Percentiles rank a stretch among this genome's conserved stretches.
These are phyloP conservation scores for Cosmorhoe ocellata DNA, from an alignment of 2,888 invertebrate genomes.

Conservation along the genomic window DNA sequence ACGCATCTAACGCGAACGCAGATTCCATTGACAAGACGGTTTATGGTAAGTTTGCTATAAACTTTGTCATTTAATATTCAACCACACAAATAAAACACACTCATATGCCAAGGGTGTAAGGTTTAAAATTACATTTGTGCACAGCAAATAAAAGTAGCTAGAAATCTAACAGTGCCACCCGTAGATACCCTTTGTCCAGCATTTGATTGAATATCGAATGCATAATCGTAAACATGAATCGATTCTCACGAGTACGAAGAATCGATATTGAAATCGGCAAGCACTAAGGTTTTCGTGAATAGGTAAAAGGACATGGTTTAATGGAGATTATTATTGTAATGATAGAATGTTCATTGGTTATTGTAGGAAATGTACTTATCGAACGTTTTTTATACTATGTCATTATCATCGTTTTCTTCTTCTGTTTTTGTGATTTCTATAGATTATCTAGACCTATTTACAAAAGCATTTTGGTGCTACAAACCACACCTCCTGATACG, in stretches of 20 bases:
- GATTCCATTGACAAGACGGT: conserved; percentile 50
- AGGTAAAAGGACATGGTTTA: conserved; percentile 28
- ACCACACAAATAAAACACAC: conserved; percentile 7
- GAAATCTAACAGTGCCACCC: conserved; percentile 44
- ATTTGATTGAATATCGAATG: conserved; percentile 71
- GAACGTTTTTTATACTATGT: too few relatives aligned
- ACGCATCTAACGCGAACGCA: conserved; percentile 44
- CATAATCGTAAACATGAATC: conserved; percentile 72
- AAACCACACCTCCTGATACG: too few relatives aligned
- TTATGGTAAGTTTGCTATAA: conserved; percentile 54
- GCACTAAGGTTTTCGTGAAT: conserved; percentile 46
- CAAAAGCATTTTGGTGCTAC: too few relatives aligned
- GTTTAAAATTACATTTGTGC: conserved; percentile 18
- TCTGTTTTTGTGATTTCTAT: too few relatives aligned
- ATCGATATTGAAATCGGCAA: conserved; percentile 62
- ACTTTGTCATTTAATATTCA: conserved; percentile 24
- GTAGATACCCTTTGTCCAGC: conserved; percentile 59
- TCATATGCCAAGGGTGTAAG: conserved; percentile 13
- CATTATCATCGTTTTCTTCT: too few relatives aligned
- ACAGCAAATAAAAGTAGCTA: conserved; percentile 25
- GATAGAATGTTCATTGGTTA: not conserved
- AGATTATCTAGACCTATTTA: too few relatives aligned
- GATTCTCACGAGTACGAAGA: conserved; percentile 62
- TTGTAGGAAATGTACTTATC: too few relatives aligned
- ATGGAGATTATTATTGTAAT: conserved; percentile 20